These are phyloP conservation scores for Oscheius onirici DNA, from an alignment of 2,888 invertebrate species.

Conservation along the genomic window DNA sequence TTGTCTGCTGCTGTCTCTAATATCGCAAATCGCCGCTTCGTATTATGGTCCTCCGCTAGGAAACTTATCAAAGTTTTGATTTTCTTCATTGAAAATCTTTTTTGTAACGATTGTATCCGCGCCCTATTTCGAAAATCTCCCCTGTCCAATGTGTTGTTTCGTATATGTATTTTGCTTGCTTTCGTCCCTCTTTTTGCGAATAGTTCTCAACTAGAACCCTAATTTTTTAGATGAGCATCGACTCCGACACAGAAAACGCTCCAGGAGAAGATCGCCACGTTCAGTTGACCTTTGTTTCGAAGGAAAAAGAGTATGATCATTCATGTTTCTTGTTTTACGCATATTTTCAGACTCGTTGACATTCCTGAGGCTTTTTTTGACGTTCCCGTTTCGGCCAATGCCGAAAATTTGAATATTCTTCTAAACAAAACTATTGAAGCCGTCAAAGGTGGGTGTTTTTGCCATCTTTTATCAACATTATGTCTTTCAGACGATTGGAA, in stretches of 20 bases:
- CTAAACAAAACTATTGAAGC: constrained; percentile 60
- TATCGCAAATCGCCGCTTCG: no score
- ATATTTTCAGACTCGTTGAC: constrained; percentile 20
- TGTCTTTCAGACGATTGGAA: constrained; percentile 60
- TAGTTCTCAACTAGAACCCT: background rate
- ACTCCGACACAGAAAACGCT: constrained; percentile 1
- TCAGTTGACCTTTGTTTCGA: constrained; percentile 27
- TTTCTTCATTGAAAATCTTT: background rate
- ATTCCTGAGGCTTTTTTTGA: constrained; percentile 36
- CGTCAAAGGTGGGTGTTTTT: constrained; percentile 47
- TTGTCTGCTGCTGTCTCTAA: no score
- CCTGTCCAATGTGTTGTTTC: background rate
- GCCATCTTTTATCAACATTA: background rate
- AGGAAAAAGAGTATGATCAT: constrained; percentile 26
- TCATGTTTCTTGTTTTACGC: background rate
- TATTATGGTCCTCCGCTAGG: no score
- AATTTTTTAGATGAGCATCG: constrained; percentile 1
- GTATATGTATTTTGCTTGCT: background rate
- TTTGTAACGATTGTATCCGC: background rate
- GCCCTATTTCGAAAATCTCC: background rate
- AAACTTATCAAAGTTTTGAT: no score
- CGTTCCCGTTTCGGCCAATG: constrained; percentile 52
- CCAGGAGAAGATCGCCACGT: constrained; percentile 5
- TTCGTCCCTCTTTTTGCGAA: background rate
- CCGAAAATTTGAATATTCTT: constrained; percentile 61